These are phyloP conservation scores for Xiphydria camelus DNA, from an alignment of 2,888 invertebrate species.

Conservation along the genomic window DNA sequence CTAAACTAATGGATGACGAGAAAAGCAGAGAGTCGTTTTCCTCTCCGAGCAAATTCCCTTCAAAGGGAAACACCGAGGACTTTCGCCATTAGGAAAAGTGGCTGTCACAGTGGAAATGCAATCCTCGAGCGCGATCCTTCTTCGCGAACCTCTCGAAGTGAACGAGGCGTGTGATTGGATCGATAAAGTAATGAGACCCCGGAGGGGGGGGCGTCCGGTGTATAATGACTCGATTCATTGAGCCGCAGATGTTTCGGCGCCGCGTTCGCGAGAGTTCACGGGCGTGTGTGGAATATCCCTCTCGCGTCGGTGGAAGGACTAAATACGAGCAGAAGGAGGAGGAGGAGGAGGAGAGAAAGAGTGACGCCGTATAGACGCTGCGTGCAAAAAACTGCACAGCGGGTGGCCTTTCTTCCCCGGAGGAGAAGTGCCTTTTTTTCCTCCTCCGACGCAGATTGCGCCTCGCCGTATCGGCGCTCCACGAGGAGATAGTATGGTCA, in stretches of 20 bases:
- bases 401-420: no score
- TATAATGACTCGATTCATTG: conserved; percentile 44
- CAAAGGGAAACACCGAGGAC: no score
- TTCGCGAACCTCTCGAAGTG: conserved; percentile 32
- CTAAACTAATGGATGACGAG: no score
- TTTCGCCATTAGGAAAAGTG: no score
- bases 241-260: background rate
- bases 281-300: conserved; percentile 5
- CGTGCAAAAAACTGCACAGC: no score
- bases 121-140: conserved; percentile 27
- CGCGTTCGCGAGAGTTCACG: background rate
- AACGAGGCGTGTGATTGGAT: conserved; percentile 39
- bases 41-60: no score
- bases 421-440: background rate
- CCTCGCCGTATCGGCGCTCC: no score
- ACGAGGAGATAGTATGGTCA: no score
- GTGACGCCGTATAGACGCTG: background rate
- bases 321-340: background rate
- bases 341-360: background rate
- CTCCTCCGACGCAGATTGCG: background rate
- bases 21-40: no score
- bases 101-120: no score
- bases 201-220: conserved; percentile 31
- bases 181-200: conserved; percentile 36
- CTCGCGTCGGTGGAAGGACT: conserved; percentile 5